Evolutionary conservation across 2,888 invertebrate species (phyloP).

Genomic region (Pyrrhopygopsis socrates): DNA sequence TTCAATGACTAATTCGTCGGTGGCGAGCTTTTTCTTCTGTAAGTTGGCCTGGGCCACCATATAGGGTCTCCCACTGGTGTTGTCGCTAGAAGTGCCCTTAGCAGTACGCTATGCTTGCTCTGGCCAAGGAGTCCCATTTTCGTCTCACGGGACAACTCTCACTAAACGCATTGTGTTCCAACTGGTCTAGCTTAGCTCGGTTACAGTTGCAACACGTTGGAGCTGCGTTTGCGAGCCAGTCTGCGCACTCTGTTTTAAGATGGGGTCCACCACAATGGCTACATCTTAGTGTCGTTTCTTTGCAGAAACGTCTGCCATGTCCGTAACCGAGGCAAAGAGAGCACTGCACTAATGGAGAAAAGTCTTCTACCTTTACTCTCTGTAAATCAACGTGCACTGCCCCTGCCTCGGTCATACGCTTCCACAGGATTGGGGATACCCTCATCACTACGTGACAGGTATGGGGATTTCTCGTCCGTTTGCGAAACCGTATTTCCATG

Average conservation of each 20-base stretch:
- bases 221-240: background rate
- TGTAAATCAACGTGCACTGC: constrained; percentile 26
- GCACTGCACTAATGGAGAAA: background rate
- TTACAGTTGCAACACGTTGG: background rate
- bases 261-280: constrained; percentile 45
- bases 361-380: background rate
- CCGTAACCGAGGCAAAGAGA: background rate
- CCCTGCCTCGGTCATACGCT: background rate
- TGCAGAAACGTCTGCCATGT: constrained; percentile 17
- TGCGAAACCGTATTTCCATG: constrained; percentile 22
- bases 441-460: constrained; percentile 6
- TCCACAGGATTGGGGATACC: constrained; percentile 24
- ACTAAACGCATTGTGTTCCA: background rate
- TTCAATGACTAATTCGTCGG: background rate
- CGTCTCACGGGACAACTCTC: background rate
- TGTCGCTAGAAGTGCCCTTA: background rate
- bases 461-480: constrained; percentile 30
- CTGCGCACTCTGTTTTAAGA: background rate
- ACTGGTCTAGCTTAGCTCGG: constrained; percentile 55
- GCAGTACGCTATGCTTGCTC: background rate
- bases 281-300: background rate
- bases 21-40: background rate
- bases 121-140: background rate
- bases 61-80: background rate
- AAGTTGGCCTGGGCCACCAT: background rate